phyloP scores from a whole-genome alignment of 2,797 vertebrate genomes.

The Sorex maritimensis region DNA sequence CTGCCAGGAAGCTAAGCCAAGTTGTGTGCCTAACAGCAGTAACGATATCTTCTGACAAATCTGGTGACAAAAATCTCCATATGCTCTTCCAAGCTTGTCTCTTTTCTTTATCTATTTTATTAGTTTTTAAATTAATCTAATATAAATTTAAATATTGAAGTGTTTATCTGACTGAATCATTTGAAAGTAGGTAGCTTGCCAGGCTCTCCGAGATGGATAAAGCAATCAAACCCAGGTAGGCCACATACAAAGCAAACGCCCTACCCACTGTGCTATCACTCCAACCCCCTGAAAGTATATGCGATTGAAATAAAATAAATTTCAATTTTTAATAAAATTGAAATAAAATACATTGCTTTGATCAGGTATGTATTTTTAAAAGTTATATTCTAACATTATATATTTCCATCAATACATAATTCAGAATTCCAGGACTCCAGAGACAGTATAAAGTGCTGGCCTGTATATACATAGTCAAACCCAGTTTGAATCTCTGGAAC shows the following conservation, averaged over 20 bases:
- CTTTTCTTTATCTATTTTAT: constrained; percentile 15
- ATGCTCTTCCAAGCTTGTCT: constrained; percentile 44
- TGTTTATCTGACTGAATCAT: background rate
- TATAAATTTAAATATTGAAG: background rate
- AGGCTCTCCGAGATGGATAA: no score
- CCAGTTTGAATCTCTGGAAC: no score
- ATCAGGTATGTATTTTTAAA: constrained; percentile 5
- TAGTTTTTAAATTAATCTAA: constrained; percentile 2
- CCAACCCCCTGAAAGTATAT: no score
- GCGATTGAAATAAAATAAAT: constrained; percentile 43
- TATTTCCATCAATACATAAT: background rate
- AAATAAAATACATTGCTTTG: no score
- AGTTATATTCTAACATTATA: background rate
- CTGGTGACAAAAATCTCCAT: constrained; percentile 60
- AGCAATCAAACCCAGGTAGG: background rate
- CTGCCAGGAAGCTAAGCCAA: constrained; percentile 72
- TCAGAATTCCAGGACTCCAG: background rate
- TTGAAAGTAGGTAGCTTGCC: constrained; percentile 14
- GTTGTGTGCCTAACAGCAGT: constrained; percentile 39
- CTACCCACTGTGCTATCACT: no score
- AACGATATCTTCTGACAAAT: constrained; percentile 74
- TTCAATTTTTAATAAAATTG: no score
- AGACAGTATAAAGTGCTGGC: background rate
- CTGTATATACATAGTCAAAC: no score
- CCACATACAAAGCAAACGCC: no score